Evolutionary conservation across 2,797 vertebrate genomes (phyloP), one percentile per base, ranked within the genome.

Genomic region (Phataginus tricuspis): DNA sequence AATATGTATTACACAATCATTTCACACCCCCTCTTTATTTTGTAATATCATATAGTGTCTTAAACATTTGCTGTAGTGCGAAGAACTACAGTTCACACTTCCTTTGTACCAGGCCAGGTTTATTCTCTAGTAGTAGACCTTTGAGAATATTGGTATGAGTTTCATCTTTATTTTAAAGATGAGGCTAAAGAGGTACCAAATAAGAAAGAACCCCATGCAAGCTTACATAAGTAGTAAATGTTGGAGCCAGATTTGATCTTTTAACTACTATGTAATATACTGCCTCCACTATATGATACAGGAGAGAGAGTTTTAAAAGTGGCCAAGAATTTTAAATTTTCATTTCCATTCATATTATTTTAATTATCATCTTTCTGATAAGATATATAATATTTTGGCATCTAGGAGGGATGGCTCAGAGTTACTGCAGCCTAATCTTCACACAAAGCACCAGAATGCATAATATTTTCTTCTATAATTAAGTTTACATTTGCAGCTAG

Each of bases 271-370:
- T 66, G 29, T 39, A 68, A 31, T 31, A 51, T 18, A 34, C 4
- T 42, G 19, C 13, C 34, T 94, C 21, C 19, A 25, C 2, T 61
- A 19, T 27, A 27, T 55, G 84, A 42, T 72, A 21, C 14, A 86
- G 18, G 27, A 89, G 14, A 72, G 53, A n/a, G 2, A 55, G 8
- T 77, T 80, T 94, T 6, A 66, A 87, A 82, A 83, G 42, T 87
- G 16, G 23, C 13, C 64, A 86, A 79, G 27, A 69, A 31, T 19
- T 79, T 85, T 69, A 49, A 71, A 68, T 91, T 90, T 93, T 64
- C n/a, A 92, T 91, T 78, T 87, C 19, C 4, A n/a, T 59, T 94
- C 21, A 79, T 12, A 90, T 42, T 83, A 90, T 88, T 82, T 95
- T 51, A 69, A 51, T 93, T 66, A 42, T 57, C 5, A 61, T 64